A percentile compares a stretch with the other conserved stretches of the same genome.
phyloP scores from a whole-genome alignment of 2,113 vertebrate genomes.

The Amblyopsis rosae region DNA sequence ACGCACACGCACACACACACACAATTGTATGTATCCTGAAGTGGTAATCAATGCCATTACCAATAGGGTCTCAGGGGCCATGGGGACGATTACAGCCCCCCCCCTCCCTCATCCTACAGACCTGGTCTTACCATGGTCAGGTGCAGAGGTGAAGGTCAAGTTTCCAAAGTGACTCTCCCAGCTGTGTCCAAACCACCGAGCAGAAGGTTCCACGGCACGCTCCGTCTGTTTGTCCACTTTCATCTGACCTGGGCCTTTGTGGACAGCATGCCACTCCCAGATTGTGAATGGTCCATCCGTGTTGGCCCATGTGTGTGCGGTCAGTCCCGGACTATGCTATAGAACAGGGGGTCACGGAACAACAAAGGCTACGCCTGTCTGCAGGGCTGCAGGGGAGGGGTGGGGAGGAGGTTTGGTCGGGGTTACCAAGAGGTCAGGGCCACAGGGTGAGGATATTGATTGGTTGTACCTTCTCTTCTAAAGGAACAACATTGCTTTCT shows the following conservation, averaged over 20 bases:
- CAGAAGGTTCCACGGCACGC: conserved; percentile 50
- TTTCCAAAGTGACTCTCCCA: conserved; percentile 67
- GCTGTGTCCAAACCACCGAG: conserved; percentile 67
- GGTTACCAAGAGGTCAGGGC: conserved; percentile 46
- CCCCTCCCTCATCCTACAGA: conserved; percentile 42
- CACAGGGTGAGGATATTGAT: conserved; percentile 49
- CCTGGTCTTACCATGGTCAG: conserved; percentile 33
- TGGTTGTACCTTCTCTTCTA: conserved; percentile 24
- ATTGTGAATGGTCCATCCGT: conserved; percentile 52
- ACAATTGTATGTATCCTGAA: conserved; percentile 12
- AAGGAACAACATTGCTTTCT: conserved; percentile 24
- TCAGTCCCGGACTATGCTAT: conserved; percentile 49
- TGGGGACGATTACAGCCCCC: conserved; percentile 19
- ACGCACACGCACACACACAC: neutral
- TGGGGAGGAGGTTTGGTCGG: conserved; percentile 14
- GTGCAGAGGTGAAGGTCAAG: conserved; percentile 72
- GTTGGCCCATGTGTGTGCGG: conserved; percentile 57
- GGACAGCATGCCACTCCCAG: conserved; percentile 36
- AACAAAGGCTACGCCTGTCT: conserved; percentile 69
- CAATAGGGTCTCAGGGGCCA: conserved; percentile 41
- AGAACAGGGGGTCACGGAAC: conserved; percentile 16
- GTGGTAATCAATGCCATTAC: conserved; percentile 77
- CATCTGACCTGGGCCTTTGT: conserved; percentile 68
- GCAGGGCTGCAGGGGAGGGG: conserved; percentile 24
- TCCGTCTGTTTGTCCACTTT: conserved; percentile 64